Base-by-base conservation (phyloP, 2,797 vertebrate species). In the Enteromius radiatus region DNA sequence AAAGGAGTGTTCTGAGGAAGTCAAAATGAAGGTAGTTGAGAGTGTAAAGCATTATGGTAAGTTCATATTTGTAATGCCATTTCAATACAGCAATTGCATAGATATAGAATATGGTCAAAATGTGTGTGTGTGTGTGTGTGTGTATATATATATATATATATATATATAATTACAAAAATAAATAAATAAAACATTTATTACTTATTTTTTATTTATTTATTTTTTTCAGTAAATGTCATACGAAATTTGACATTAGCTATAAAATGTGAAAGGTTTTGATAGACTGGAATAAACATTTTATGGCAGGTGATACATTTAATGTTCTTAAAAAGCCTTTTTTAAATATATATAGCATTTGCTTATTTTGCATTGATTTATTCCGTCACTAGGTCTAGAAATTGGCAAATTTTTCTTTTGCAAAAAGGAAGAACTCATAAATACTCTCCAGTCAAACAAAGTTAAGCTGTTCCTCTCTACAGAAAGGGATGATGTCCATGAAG, bases 401-500 rank as follows among this genome's bases (percentile, higher is more conserved):
- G 89, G 93, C 81, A 93, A 91, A 71, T 94, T 94, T 88, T 94
- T 91, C 86, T 95, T 95, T 0, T 91, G 93, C 84, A 89, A 88
- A 2, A 86, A 90, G 0, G 89, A 91, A 67, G 92, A 93, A 65
- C 92, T 92, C 76, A 89, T 90, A 0, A 84, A 90, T 47, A 92
- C 91, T 78, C 89, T 95, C 33, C 88, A 90, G 47, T 90, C 87
- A 28, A 91, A 93, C 0, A 21, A 90, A 0, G 92, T 94, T 56
- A 92, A 93, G 79, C 87, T 95, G 80, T 95, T 92, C 80, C 91
- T 95, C 78, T 94, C 94, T 0, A 91, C 92, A 12, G 91, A 94
- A 86, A 84, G 78, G 67, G 87, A 79, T n/a, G 92, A 93, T 3
- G 91, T 94, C 69, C 89, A 81, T 87, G 90, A 89, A 8, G 92